Percentiles rank a stretch among this genome's conserved stretches.
Evolutionary conservation across 2,797 vertebrate genomes (phyloP).

Genomic region (Sebastes itinus): DNA sequence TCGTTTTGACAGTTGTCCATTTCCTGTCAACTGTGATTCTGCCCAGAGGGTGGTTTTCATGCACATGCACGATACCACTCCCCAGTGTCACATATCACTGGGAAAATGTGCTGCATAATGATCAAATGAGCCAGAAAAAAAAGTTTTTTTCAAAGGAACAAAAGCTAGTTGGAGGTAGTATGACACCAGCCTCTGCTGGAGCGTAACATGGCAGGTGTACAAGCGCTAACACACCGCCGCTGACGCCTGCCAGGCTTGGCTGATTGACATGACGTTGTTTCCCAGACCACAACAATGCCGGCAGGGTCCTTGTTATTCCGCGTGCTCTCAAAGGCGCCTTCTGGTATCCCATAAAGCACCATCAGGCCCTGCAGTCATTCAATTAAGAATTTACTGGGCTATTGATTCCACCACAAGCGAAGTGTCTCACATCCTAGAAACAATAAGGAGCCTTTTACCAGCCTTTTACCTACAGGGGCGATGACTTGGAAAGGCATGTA

Average conservation of each 20-base stretch:
- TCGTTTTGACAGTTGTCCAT: background rate
- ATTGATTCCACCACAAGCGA: slow-evolving; percentile 71
- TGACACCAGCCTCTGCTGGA: slow-evolving; percentile 31
- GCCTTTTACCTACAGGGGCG: slow-evolving; percentile 47
- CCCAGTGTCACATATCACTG: slow-evolving; percentile 28
- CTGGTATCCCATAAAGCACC: slow-evolving; percentile 64
- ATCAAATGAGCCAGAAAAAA: slow-evolving; percentile 30
- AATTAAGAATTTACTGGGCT: slow-evolving; percentile 76
- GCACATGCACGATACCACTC: slow-evolving; percentile 2
- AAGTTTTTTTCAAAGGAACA: slow-evolving; percentile 41
- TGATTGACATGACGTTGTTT: slow-evolving; percentile 52
- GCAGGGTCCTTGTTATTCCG: slow-evolving; percentile 54
- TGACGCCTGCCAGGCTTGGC: slow-evolving; percentile 36
- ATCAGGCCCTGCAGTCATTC: slow-evolving; percentile 70
- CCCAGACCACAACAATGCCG: slow-evolving; percentile 62
- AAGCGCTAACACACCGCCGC: slow-evolving; percentile 5
- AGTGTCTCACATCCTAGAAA: slow-evolving; percentile 62
- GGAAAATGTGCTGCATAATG: background rate
- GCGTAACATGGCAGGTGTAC: slow-evolving; percentile 51
- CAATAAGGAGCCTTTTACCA: slow-evolving; percentile 57
- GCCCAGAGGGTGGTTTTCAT: background rate
- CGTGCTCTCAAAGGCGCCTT: slow-evolving; percentile 55
- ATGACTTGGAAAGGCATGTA: slow-evolving; percentile 26
- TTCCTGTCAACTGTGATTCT: background rate
- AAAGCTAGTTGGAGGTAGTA: slow-evolving; percentile 46